Percentiles rank a stretch among this genome's conserved stretches.
Conservation (phyloP, 2,888 invertebrate species). For the Erynnis tages region DNA sequence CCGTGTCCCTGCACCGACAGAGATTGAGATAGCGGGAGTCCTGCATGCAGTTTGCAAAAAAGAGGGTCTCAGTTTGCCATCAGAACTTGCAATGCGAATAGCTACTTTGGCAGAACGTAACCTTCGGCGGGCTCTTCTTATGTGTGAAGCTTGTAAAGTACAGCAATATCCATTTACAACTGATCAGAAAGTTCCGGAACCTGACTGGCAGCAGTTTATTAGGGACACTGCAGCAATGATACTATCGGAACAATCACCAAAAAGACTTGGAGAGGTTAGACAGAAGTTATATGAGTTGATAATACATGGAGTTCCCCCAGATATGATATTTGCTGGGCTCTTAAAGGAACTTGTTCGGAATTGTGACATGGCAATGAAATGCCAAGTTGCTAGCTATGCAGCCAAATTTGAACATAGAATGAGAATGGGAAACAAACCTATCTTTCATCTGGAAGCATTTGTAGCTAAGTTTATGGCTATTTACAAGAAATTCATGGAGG, state of each 20-base stretch:
- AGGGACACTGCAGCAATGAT: constrained; percentile 93
- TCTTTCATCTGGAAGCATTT: constrained; percentile 98
- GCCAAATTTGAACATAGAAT: constrained; percentile 96
- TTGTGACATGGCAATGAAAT: constrained; percentile 95
- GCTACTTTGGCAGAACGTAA: constrained; percentile 92
- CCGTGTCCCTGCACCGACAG: constrained; percentile 93
- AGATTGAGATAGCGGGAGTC: constrained; percentile 86
- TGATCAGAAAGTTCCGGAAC: constrained; percentile 90
- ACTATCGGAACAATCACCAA: constrained; percentile 92
- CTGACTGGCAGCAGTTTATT: constrained; percentile 96
- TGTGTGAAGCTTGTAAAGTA: constrained; percentile 96
- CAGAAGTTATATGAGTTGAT: constrained; percentile 95
- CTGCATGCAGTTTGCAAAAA: constrained; percentile 87
- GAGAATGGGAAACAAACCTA: constrained; percentile 95
- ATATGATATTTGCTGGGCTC: constrained; percentile 94
- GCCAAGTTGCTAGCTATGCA: constrained; percentile 91
- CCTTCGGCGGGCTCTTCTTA: constrained; percentile 93
- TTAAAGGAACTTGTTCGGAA: constrained; percentile 91
- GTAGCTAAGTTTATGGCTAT: constrained; percentile 97
- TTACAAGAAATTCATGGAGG: constrained; percentile 93
- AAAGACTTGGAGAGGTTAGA: constrained; percentile 91
- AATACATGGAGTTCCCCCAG: constrained; percentile 95
- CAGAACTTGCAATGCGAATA: constrained; percentile 88
- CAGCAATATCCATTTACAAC: constrained; percentile 92
- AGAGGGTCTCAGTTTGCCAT: constrained; percentile 90